These are phyloP conservation scores for Lutraria lutraria DNA, from an alignment of 2,888 invertebrate species.

Conservation along the genomic window DNA sequence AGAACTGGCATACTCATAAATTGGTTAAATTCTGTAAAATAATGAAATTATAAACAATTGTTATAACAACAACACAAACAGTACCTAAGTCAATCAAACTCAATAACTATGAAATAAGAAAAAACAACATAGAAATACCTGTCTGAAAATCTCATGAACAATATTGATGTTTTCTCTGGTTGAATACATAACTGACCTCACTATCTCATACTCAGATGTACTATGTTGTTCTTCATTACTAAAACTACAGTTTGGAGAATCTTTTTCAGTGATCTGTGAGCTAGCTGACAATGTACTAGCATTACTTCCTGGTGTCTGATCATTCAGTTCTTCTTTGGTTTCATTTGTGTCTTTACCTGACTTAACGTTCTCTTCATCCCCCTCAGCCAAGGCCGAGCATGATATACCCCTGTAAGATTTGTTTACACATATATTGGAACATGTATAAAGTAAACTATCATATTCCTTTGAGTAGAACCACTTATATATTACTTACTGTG, in stretches of 20 bases:
- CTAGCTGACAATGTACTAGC: slow-evolving; percentile 82
- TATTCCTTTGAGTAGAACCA: not conserved
- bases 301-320: slow-evolving; percentile 78
- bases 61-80: too few species aligned
- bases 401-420: slow-evolving; percentile 56
- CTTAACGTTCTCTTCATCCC: slow-evolving; percentile 66
- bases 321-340: slow-evolving; percentile 52
- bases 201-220: slow-evolving; percentile 88
- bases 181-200: slow-evolving; percentile 94
- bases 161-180: slow-evolving; percentile 97
- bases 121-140: slow-evolving; percentile 87
- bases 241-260: slow-evolving; percentile 80
- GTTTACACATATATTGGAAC: too few species aligned
- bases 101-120: not conserved
- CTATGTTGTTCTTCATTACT: slow-evolving; percentile 82
- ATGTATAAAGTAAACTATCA: not conserved
- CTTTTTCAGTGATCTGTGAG: slow-evolving; percentile 79
- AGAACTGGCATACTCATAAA: not conserved
- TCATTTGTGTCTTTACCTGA: slow-evolving; percentile 69
- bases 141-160: slow-evolving; percentile 96
- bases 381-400: slow-evolving; percentile 66
- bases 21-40: not conserved
- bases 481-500: not conserved
- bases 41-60: not conserved
- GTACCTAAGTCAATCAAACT: not conserved